Base-by-base conservation (phyloP, 2,888 invertebrate species). In the Troilus luridus region DNA sequence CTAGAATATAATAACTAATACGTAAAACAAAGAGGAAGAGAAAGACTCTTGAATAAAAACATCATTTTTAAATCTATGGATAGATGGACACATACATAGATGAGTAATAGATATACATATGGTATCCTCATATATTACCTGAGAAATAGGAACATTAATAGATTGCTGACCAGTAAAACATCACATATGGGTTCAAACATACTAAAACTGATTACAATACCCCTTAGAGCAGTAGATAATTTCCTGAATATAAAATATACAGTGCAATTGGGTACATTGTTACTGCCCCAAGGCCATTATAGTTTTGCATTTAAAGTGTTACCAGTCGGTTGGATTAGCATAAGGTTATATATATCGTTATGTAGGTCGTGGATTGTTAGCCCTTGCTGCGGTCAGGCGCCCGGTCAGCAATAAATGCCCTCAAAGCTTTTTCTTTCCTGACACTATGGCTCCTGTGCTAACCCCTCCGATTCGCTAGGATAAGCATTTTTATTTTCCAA, bases 401-500 rank as follows among this genome's bases (percentile, higher is more conserved):
- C 41, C 9, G 10, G 41, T 77, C 72, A 77, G 72, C 72, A 77
- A 41, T 77, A 77, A 67, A 77, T 77, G 72, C 27, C 41, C 72
- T 77, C 72, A 77, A 77, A 77, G 72, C 72, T 77, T 27, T 77
- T 77, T 77, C 72, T 77, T 77, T 77, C 72, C 72, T 77, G 27
- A 67, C 67, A 27, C 24, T 24, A 67, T 67, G 67, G 24, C 27
- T 5, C 7, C 72, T 19, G 41, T 77, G 27, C 27, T 77, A 77
- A 27, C 21, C 72, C 27, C 27, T 77, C 41, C 27, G 27, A 17
- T 77, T 41, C 72, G 27, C 6, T 19, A 8, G 41, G 27, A 0
- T 27, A 77, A 77, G 72, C 72, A 77, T 77, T 77, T 72, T 72
- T 27, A 14, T 77, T 77, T 77, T 41, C 41, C 41, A 9, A 77